Evolutionary conservation across 2,888 invertebrate species (phyloP).

Genomic region (Sylvicola cinctus): DNA sequence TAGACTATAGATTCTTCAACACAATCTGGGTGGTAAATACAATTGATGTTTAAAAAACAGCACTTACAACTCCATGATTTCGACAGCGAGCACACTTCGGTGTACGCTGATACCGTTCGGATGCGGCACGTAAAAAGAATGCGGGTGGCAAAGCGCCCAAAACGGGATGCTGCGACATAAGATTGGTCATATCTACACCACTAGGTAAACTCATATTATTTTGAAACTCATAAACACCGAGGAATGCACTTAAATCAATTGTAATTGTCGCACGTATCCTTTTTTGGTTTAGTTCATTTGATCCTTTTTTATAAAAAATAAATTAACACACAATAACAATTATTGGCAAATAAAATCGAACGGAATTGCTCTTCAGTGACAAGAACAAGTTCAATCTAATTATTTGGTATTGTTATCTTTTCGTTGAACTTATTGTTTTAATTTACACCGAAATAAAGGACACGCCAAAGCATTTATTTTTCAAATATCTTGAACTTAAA

Average conservation of each 20-base stretch:
- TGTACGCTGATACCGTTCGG: slow-evolving; percentile 84
- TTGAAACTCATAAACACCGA: slow-evolving; percentile 2
- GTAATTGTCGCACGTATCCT: slow-evolving; percentile 5
- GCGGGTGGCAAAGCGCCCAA: slow-evolving; percentile 63
- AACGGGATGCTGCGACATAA: slow-evolving; percentile 71
- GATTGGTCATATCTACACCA: slow-evolving; percentile 67
- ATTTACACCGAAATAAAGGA: too few species aligned
- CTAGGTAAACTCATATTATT: slow-evolving; percentile 61
- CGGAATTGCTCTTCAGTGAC: too few species aligned
- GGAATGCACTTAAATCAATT: too few species aligned
- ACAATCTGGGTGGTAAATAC: too few species aligned
- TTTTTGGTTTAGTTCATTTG: background rate
- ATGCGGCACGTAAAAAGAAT: slow-evolving; percentile 73
- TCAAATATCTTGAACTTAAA: too few species aligned
- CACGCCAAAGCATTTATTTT: too few species aligned
- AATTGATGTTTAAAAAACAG: slow-evolving; percentile 32
- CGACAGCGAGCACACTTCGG: slow-evolving; percentile 95
- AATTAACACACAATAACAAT: too few species aligned
- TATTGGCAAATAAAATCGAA: too few species aligned
- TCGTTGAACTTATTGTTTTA: too few species aligned
- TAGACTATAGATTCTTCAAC: too few species aligned
- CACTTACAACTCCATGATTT: slow-evolving; percentile 94
- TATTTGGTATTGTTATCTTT: too few species aligned
- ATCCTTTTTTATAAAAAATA: slow-evolving; percentile 1
- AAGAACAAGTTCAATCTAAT: too few species aligned